Evolutionary conservation across 2,888 invertebrate genomes (phyloP).

Genomic region (Cataglyphis livida): DNA sequence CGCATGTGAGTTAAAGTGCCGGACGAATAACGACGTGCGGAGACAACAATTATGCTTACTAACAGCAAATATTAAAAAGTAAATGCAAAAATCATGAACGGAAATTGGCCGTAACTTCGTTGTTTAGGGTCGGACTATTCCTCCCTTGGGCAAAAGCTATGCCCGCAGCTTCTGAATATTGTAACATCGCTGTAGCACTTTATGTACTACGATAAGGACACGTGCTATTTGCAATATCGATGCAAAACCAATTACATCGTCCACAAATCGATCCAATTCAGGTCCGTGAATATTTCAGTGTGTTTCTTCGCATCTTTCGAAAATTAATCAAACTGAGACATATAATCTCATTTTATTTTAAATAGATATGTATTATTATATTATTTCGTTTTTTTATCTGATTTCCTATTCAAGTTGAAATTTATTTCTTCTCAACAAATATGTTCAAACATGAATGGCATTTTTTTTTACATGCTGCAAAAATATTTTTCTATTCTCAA

Average conservation of each 20-base stretch:
- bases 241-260: slow-evolving; percentile 35
- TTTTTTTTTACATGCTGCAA: neutral
- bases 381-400: neutral
- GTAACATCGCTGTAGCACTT: slow-evolving; percentile 29
- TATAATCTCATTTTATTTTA: neutral
- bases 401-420: neutral
- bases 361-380: neutral
- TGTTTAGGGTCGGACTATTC: slow-evolving; percentile 25
- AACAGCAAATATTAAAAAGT: slow-evolving; percentile 29
- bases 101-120: slow-evolving; percentile 25
- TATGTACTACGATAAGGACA: slow-evolving; percentile 1
- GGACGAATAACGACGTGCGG: neutral
- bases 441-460: neutral
- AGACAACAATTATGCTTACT: slow-evolving; percentile 5
- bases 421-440: neutral
- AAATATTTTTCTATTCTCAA: neutral
- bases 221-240: slow-evolving; percentile 12
- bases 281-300: neutral
- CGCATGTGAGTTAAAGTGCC: neutral
- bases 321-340: neutral
- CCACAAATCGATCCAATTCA: slow-evolving; percentile 17
- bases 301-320: neutral
- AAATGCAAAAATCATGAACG: slow-evolving; percentile 12
- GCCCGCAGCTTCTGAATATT: slow-evolving; percentile 31
- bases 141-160: slow-evolving; percentile 7